phyloP scores from a whole-genome alignment of 2,113 vertebrate species.

The Myrmophylax atrothorax region DNA sequence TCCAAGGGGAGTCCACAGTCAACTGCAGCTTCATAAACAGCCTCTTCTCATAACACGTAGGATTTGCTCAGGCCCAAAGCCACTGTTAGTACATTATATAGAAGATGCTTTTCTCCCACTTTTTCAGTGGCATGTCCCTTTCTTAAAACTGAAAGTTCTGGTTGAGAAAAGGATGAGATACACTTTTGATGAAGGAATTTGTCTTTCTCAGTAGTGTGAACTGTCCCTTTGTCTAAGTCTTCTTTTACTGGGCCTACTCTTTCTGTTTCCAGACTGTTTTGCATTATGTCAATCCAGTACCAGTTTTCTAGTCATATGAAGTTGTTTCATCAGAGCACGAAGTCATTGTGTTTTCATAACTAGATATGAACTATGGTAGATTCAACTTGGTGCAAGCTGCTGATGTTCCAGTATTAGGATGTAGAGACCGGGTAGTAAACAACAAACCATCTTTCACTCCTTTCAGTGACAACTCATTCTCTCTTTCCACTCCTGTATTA shows the following conservation, averaged over 20 bases:
- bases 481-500: conserved; percentile 17
- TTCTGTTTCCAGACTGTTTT: neutral
- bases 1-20: neutral
- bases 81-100: neutral
- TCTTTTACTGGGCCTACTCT: neutral
- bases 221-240: neutral
- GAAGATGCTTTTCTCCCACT: neutral
- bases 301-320: neutral
- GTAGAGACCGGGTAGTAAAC: neutral
- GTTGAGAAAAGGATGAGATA: neutral
- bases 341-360: neutral
- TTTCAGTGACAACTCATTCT: conserved; percentile 29
- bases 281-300: neutral
- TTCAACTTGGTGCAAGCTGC: neutral
- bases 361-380: neutral
- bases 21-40: neutral
- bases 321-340: neutral
- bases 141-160: neutral
- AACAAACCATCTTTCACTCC: conserved; percentile 29
- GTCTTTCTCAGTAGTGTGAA: neutral
- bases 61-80: neutral
- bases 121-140: neutral
- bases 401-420: neutral
- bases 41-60: accelerated
- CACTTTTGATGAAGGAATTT: neutral